Percentiles rank a stretch among this genome's conserved stretches.
These are phyloP conservation scores for Vespertilio murinus DNA, from an alignment of 2,797 vertebrate genomes.

Conservation along the genomic window DNA sequence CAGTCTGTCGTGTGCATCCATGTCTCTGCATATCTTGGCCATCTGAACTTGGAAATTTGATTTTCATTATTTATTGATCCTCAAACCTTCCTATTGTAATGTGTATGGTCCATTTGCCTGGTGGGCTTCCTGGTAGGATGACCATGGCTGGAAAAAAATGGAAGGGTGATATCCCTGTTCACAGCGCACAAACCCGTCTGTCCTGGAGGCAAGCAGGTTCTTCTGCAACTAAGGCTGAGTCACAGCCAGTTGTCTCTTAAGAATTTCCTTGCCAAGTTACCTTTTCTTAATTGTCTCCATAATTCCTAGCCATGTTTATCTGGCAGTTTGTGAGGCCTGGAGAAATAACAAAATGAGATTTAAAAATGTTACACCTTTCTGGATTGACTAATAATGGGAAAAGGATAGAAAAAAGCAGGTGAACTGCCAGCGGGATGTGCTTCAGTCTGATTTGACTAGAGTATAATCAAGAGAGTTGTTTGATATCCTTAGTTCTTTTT, in stretches of 20 bases:
- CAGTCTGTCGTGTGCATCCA: too few relatives aligned
- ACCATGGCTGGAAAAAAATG: too few relatives aligned
- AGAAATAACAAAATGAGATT: slow-evolving; percentile 3
- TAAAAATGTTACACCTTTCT: slow-evolving; percentile 3
- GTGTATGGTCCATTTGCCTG: neutral
- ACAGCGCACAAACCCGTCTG: neutral
- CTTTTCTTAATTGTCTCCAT: neutral
- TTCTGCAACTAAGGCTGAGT: neutral
- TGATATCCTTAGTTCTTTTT: neutral
- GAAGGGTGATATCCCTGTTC: neutral
- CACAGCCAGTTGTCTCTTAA: neutral
- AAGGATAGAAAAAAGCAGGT: neutral
- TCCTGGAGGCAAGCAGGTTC: neutral
- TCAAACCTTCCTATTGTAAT: neutral
- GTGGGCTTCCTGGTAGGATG: neutral
- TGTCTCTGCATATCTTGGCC: neutral
- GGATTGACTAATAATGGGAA: neutral
- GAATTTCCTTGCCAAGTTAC: neutral
- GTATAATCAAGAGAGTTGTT: neutral
- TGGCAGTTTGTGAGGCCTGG: neutral
- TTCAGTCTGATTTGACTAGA: neutral
- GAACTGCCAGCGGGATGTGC: neutral
- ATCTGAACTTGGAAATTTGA: neutral
- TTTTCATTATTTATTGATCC: neutral
- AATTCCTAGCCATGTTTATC: neutral